Evolutionary conservation across 2,113 vertebrate species (phyloP).

Genomic region (Cyprinodon variegatus): DNA sequence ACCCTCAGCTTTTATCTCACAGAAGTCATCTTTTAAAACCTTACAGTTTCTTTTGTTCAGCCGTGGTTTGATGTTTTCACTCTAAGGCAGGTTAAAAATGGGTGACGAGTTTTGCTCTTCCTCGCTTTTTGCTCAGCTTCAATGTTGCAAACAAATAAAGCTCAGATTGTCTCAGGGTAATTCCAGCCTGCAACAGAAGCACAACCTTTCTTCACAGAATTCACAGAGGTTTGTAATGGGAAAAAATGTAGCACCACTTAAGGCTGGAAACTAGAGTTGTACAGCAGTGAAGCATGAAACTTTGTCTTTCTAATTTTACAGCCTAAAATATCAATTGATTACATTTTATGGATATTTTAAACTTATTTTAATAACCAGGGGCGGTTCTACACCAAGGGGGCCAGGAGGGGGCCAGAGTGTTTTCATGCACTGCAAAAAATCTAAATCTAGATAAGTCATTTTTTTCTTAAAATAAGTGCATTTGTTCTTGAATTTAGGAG

Average conservation of each 20-base stretch:
- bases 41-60: background rate
- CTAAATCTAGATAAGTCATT: no score
- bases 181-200: background rate
- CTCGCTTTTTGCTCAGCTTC: background rate
- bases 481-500: no score
- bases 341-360: no score
- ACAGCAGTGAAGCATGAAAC: background rate
- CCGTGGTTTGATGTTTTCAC: background rate
- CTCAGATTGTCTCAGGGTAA: background rate
- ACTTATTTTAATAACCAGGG: no score
- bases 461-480: no score
- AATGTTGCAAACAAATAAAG: background rate
- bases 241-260: background rate
- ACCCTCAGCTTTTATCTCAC: no score
- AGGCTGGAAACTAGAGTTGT: background rate
- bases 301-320: background rate
- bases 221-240: background rate
- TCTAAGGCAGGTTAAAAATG: background rate
- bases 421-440: no score
- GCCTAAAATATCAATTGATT: no score
- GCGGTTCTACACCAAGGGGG: no score
- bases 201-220: background rate
- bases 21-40: background rate
- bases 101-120: background rate
- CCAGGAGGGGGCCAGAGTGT: no score